Evolutionary conservation across 2,113 vertebrate species (phyloP).

Genomic region (Coracopsis vasa): DNA sequence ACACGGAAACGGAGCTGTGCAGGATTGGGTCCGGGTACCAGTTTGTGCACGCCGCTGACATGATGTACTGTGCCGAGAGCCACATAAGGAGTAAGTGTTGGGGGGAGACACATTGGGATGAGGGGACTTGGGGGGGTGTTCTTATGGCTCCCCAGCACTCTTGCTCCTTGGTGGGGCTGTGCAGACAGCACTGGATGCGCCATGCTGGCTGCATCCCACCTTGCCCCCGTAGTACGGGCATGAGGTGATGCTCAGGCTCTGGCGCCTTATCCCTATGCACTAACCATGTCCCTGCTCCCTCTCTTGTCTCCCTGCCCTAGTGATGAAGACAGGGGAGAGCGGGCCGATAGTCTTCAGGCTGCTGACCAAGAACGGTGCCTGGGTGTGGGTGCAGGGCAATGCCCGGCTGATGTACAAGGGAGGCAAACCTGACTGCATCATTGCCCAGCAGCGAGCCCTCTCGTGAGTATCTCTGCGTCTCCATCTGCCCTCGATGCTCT

Average conservation of each 20-base stretch:
- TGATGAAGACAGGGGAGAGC: conserved; percentile 83
- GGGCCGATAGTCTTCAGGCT: conserved; percentile 79
- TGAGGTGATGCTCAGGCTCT: accelerated
- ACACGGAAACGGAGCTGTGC: conserved; percentile 76
- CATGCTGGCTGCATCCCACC: neutral
- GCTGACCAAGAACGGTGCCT: conserved; percentile 74
- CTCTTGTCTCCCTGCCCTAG: conserved; percentile 50
- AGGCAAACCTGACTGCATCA: conserved; percentile 79
- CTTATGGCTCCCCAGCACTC: accelerated
- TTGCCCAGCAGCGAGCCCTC: conserved; percentile 74
- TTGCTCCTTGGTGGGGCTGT: neutral
- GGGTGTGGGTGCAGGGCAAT: conserved; percentile 85
- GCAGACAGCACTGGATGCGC: accelerated
- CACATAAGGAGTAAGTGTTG: conserved; percentile 75
- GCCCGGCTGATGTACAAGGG: conserved; percentile 79
- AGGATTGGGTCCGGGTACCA: conserved; percentile 80
- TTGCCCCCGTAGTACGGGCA: accelerated
- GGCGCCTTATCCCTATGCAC: accelerated
- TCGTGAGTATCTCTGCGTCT: conserved; percentile 68
- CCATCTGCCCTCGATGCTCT: neutral
- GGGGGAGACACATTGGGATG: accelerated
- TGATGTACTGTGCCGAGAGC: conserved; percentile 81
- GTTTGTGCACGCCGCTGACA: conserved; percentile 78
- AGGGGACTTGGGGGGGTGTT: accelerated
- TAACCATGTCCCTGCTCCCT: accelerated